Base-by-base conservation (phyloP, 2,888 invertebrate species). In the Enchytraeus crypticus region DNA sequence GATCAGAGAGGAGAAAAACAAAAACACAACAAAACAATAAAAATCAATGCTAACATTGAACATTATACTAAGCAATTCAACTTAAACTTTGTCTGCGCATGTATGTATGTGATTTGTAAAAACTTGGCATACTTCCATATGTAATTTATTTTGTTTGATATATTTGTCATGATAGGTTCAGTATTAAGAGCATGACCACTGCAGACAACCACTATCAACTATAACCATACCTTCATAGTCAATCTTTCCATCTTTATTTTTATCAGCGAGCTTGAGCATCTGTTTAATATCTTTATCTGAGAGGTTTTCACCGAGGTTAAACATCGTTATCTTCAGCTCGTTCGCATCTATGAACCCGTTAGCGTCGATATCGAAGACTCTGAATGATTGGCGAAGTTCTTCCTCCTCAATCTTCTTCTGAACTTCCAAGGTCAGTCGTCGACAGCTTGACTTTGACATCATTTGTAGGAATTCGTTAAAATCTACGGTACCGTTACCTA, bases 201-300 rank as follows among this genome's bases (percentile, higher is more conserved):
- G n/a, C n/a, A n/a, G n/a, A n/a, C n/a, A n/a, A n/a, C n/a, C n/a
- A n/a, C n/a, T n/a, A n/a, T n/a, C n/a, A n/a, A n/a, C n/a, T n/a
- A n/a, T n/a, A n/a, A n/a, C n/a, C n/a, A 45, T 34, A 77, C 77
- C 77, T 63, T 76, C 74, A 64, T 72, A 76, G 62, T 77, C 76
- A 66, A 77, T 77, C 62, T 73, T 71, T 11, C 77, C 77, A 60
- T 77, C 77, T 0, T 73, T 73, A 62, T 77, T 76, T 45, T 72
- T 66, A 63, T 77, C 77, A 0, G 77, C 77, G 56, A 74, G 71
- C 47, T 70, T 67, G 64, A 77, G 74, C 77, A 77, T 77, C 27
- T 71, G 74, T 47, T 72, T 74, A 18, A 77, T 70, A 63, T 77
- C 77, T 1, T 73, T 74, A 32, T 76, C 76, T 11, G 71, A 70